These are phyloP conservation scores for Drosophila neutralis DNA, from an alignment of 2,888 invertebrate genomes.

Conservation along the genomic window DNA sequence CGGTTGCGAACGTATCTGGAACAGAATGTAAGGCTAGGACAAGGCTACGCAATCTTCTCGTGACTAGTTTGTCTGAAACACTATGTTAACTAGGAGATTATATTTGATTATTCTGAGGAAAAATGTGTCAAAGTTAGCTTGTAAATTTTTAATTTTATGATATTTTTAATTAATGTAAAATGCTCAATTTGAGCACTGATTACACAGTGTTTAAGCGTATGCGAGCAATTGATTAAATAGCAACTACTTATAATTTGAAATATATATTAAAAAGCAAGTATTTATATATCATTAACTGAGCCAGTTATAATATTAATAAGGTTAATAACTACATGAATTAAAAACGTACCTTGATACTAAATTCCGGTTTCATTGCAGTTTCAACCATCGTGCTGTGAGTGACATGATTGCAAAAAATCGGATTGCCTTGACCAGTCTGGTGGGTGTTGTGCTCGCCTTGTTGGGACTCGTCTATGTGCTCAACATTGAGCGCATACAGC, in stretches of 20 bases:
- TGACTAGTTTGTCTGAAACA: not conserved
- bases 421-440: constrained; percentile 54
- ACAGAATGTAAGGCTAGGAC: not conserved
- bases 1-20: not conserved
- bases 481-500: constrained; percentile 59
- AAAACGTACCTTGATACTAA: not conserved
- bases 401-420: constrained; percentile 67
- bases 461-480: constrained; percentile 46
- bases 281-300: not conserved
- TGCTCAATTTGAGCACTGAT: not conserved
- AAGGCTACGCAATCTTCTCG: not conserved
- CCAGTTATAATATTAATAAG: constrained; percentile 6
- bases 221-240: not conserved
- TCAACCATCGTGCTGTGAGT: constrained; percentile 3
- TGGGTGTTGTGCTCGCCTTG: constrained; percentile 51
- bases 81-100: not conserved
- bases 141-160: not conserved
- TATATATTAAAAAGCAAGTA: too few relatives aligned
- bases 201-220: accelerated
- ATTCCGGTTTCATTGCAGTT: constrained; percentile 23
- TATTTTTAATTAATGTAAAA: not conserved
- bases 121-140: not conserved
- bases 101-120: too few relatives aligned
- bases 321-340: not conserved
- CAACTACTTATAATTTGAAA: not conserved